Conservation (phyloP, 2,888 invertebrate species). For the Ophion obscuratus region DNA sequence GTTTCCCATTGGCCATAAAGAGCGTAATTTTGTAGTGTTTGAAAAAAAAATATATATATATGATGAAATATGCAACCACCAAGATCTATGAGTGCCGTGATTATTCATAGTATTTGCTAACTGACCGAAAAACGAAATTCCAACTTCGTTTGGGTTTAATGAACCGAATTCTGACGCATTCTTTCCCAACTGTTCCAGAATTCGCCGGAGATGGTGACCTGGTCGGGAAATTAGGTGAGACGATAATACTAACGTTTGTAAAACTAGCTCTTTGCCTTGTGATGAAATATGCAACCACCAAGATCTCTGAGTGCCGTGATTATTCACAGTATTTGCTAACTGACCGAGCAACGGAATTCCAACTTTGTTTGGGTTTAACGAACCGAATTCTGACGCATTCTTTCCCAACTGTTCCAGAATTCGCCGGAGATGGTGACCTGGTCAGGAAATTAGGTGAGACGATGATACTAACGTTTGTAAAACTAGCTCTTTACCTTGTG, state of each 20-base stretch:
- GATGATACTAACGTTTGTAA: no score
- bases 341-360: conserved; percentile 52
- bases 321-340: conserved; percentile 73
- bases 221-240: conserved; percentile 1
- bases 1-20: no score
- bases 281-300: conserved; percentile 72
- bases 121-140: conserved; percentile 57
- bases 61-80: conserved; percentile 62
- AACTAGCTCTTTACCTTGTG: conserved; percentile 28
- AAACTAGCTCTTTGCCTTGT: conserved; percentile 29
- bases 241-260: no score
- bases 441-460: conserved; percentile 5
- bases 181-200: not conserved
- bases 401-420: conserved; percentile 38
- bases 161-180: not conserved
- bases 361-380: not conserved
- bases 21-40: no score
- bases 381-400: not conserved
- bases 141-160: not conserved
- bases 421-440: not conserved
- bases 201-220: not conserved
- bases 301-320: conserved; percentile 74
- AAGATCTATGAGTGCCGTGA: conserved; percentile 74
- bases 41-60: no score
- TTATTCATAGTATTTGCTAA: conserved; percentile 73